These are phyloP conservation scores for Borostomias antarcticus DNA, from an alignment of 2,797 vertebrate genomes.

Conservation along the genomic window DNA sequence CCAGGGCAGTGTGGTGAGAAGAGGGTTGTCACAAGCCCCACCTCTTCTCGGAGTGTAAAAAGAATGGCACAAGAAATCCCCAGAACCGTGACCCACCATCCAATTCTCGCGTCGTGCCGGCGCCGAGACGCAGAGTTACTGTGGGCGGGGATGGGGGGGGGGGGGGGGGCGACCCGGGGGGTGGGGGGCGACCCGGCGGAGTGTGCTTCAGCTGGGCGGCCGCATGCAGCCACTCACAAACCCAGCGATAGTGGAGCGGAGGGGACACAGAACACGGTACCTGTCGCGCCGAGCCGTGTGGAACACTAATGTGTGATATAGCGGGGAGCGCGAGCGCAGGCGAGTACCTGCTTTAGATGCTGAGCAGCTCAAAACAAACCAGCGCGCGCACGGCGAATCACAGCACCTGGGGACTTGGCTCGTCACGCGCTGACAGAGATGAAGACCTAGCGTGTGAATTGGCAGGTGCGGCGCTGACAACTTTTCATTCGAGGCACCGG, in stretches of 20 bases:
- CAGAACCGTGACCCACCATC: slow-evolving; percentile 9
- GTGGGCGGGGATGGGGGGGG: too few species aligned
- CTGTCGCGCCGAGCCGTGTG: too few species aligned
- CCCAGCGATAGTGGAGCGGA: too few species aligned
- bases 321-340: too few species aligned
- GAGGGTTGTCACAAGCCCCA: slow-evolving; percentile 18
- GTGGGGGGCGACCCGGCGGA: too few species aligned
- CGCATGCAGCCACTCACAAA: too few species aligned
- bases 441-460: slow-evolving; percentile 29
- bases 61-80: neutral
- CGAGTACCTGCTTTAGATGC: slow-evolving; percentile 40
- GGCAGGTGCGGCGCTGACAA: neutral
- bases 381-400: slow-evolving; percentile 36
- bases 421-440: slow-evolving; percentile 19
- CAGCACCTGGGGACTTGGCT: slow-evolving; percentile 43
- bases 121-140: too few species aligned
- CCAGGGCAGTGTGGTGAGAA: slow-evolving; percentile 14
- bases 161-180: slow-evolving; percentile 17
- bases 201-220: too few species aligned
- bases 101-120: slow-evolving; percentile 45
- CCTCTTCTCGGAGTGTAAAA: too few species aligned
- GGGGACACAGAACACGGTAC: too few species aligned
- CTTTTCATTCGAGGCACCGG: slow-evolving; percentile 6
- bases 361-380: slow-evolving; percentile 50
- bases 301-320: too few species aligned